phyloP scores from a whole-genome alignment of 2,113 vertebrate species.

The Vimba vimba region DNA sequence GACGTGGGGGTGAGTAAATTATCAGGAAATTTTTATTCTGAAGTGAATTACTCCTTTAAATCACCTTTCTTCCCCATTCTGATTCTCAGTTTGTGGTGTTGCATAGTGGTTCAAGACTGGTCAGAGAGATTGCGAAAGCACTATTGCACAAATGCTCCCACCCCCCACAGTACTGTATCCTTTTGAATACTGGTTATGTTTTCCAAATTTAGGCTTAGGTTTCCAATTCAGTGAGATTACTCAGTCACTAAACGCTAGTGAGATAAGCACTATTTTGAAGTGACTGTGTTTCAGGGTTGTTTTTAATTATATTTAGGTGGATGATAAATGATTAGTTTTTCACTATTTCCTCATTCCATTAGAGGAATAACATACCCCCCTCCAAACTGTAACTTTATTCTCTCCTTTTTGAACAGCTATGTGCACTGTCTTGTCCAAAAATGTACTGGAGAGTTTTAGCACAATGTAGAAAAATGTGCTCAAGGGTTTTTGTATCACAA shows the following conservation, averaged over 20 bases:
- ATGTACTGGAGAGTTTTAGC: background rate
- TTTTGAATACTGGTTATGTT: too few species aligned
- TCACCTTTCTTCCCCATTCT: too few species aligned
- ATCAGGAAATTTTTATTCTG: too few species aligned
- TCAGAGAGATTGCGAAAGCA: background rate
- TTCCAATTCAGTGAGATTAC: background rate
- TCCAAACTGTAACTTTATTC: constrained; percentile 2
- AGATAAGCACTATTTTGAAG: background rate
- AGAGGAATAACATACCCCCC: background rate
- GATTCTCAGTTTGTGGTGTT: too few species aligned
- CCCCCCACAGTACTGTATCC: background rate
- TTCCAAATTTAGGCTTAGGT: background rate
- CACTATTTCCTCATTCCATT: constrained; percentile 2
- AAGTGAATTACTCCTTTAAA: too few species aligned
- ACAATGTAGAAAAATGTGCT: background rate
- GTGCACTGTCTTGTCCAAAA: background rate
- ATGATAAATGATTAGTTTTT: background rate
- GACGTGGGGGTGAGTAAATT: too few species aligned
- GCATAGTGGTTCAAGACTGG: background rate
- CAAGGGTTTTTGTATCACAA: background rate
- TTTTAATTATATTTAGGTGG: background rate
- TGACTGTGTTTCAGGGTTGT: background rate
- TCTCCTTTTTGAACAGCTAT: background rate
- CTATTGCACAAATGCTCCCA: background rate
- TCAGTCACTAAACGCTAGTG: background rate